Evolutionary conservation across 2,797 vertebrate genomes (phyloP), one percentile per base, ranked within the genome.

Genomic region (Glossophaga mutica): DNA sequence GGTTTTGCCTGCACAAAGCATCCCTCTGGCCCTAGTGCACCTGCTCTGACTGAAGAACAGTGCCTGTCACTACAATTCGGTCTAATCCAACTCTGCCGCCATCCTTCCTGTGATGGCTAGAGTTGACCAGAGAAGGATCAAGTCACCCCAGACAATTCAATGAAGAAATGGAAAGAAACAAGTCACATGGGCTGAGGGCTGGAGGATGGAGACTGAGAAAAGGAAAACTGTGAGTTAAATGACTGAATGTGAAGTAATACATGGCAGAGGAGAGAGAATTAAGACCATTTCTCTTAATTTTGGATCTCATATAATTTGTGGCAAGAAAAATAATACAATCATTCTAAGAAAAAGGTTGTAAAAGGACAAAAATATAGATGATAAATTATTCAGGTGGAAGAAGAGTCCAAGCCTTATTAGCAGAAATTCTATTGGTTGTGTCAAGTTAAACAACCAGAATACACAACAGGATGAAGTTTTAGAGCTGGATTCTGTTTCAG

Each of bases 1-100:
- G 2, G 19, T 93, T 96, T 52, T 68, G 95, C 0, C 0, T 68
- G 26, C 82, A 46, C 0, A 32, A 37, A 34, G 32, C 79, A 91
- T 95, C 70, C 96, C 62, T 94, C 81, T 79, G 87, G 83, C 83
- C 87, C 92, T 96, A 74, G 5, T 15, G 39, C 46, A 87, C n/a
- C 78, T 76, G 5, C 74, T 96, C 1, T 48, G 46, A 87, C 29
- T 37, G 14, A 93, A 96, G 85, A 95, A 74, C 76, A 97, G 46
- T 2, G 48, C 50, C 24, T 0, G 0, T 10, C 92, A 32, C 91
- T 79, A 91, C 50, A 52, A 32, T 90, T 94, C 87, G 48, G 57
- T 93, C 62, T 52, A 76, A 9, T 76, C 57, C 94, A 77, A 21
- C 19, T 96, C 52, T n/a, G 4, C 16, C 55, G 2, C 91, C 96